Percentiles rank a stretch among this genome's conserved stretches.
phyloP scores from a whole-genome alignment of 2,888 invertebrate genomes.

The Micropterix aruncella region DNA sequence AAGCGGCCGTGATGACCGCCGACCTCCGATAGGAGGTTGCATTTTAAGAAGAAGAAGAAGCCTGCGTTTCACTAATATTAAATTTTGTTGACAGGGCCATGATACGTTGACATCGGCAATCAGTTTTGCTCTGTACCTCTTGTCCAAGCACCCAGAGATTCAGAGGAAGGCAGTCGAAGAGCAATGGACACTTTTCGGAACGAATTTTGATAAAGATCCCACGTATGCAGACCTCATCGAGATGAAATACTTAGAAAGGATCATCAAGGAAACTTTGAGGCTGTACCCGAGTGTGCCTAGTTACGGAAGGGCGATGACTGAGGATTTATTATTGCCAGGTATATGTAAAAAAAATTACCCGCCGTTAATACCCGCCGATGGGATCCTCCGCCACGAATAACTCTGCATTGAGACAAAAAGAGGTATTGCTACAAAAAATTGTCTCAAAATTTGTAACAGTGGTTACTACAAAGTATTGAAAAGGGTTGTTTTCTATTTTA shows the following conservation, averaged over 20 bases:
- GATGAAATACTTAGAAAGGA: constrained; percentile 14
- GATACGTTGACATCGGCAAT: constrained; percentile 32
- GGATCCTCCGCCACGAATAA: too few species aligned
- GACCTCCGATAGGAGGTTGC: too few species aligned
- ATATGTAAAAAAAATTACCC: too few species aligned
- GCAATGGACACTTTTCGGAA: constrained; percentile 4
- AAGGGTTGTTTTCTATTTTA: too few species aligned
- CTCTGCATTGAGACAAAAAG: too few species aligned
- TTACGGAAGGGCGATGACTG: constrained; percentile 13
- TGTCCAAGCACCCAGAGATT: constrained; percentile 26
- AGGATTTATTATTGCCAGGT: constrained; percentile 11
- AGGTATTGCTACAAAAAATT: too few species aligned
- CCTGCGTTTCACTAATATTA: too few species aligned
- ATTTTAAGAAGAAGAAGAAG: too few species aligned
- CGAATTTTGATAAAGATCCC: constrained; percentile 2
- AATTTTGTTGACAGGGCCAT: constrained; percentile 23
- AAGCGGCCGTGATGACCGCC: too few species aligned
- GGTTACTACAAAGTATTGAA: too few species aligned
- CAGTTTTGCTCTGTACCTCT: constrained; percentile 24
- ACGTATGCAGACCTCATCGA: constrained; percentile 11
- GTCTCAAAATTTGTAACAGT: too few species aligned
- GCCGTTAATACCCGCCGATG: too few species aligned
- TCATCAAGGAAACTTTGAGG: constrained; percentile 16
- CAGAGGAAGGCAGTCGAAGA: constrained; percentile 17
- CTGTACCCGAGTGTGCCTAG: constrained; percentile 16